A percentile compares a stretch with the other conserved stretches of the same genome.
Conservation (phyloP, 2,113 vertebrate genomes). For the Camelus dromedarius region DNA sequence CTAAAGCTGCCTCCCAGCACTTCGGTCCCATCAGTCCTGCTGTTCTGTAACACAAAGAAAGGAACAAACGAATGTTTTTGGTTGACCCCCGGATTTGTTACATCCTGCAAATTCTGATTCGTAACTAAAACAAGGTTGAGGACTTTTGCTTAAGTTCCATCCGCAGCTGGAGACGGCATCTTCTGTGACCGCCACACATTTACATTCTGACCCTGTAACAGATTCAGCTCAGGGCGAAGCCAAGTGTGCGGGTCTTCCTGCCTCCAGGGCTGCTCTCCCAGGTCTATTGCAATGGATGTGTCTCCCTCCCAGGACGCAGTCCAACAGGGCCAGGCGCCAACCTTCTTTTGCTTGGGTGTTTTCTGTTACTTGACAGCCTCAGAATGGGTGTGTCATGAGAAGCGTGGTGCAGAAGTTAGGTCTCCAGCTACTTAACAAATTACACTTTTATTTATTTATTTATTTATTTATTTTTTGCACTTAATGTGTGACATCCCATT, state of each 20-base stretch:
- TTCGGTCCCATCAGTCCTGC: neutral
- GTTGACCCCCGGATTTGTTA: neutral
- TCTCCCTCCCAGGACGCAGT: too few relatives aligned
- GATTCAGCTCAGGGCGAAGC: neutral
- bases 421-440: neutral
- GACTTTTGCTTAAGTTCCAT: neutral
- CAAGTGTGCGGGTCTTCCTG: neutral
- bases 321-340: too few relatives aligned
- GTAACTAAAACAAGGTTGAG: neutral
- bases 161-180: neutral
- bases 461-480: too few relatives aligned
- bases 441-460: too few relatives aligned
- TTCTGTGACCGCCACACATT: neutral
- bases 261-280: neutral
- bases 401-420: too few relatives aligned
- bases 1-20: neutral
- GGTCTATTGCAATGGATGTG: neutral
- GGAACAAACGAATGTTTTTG: neutral
- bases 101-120: neutral
- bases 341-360: neutral
- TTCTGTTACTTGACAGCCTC: neutral
- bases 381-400: neutral
- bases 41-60: neutral
- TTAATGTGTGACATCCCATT: accelerated
- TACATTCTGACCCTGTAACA: neutral